These are phyloP conservation scores for Trematocara macrostoma DNA, from an alignment of 2,113 vertebrate species.

Conservation along the genomic window DNA sequence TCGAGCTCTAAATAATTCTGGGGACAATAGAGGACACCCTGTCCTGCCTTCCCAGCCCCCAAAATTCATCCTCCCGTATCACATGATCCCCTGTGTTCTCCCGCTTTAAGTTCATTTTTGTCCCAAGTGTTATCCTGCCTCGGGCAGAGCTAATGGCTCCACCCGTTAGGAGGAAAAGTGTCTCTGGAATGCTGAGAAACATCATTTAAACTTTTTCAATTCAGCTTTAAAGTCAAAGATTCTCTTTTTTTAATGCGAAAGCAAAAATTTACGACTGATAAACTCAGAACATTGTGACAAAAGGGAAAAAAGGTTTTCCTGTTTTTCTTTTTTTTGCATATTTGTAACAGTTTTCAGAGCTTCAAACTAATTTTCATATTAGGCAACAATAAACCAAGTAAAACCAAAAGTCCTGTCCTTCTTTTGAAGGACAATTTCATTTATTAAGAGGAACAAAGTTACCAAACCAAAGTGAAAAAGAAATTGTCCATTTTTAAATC, in stretches of 20 bases:
- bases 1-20: conserved; percentile 54
- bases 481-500: not conserved
- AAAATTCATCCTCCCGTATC: not conserved
- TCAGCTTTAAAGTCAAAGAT: not conserved
- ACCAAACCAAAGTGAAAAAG: not conserved
- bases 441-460: not conserved
- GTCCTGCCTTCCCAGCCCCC: not conserved
- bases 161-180: not conserved
- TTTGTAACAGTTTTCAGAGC: not conserved
- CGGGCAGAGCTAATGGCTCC: not conserved
- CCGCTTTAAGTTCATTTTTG: not conserved
- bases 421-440: rapidly evolving
- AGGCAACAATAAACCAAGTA: not conserved
- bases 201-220: not conserved
- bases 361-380: not conserved
- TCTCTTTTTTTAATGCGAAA: not conserved
- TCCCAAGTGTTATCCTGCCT: not conserved
- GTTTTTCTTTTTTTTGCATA: not conserved
- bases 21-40: not conserved
- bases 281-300: not conserved
- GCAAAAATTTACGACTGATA: not conserved
- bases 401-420: not conserved
- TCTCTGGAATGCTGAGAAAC: not conserved
- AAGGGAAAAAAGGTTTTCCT: rapidly evolving
- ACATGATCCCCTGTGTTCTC: not conserved